Conservation (phyloP, 2,797 vertebrate species). For the Cyclura pinguis region DNA sequence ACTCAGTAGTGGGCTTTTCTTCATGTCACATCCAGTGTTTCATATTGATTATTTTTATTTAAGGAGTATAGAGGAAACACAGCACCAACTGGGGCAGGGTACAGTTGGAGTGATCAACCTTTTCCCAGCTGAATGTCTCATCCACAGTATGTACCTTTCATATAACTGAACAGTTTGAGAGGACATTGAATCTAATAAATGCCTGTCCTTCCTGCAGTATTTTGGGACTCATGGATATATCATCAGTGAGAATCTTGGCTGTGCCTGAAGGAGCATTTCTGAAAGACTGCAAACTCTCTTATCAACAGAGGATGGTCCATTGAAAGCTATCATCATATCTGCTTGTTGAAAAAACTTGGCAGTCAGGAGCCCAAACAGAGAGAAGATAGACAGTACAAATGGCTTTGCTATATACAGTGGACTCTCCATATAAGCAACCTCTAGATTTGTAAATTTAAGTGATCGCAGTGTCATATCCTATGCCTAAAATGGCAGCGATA, state of each 20-base stretch:
- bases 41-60: not conserved
- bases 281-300: constrained; percentile 38
- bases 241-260: constrained; percentile 40
- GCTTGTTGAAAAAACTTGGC: constrained; percentile 37
- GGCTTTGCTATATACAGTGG: not conserved
- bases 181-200: constrained; percentile 16
- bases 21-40: not conserved
- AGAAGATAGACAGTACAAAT: constrained; percentile 16
- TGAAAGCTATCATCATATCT: constrained; percentile 33
- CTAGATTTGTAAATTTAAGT: too few species aligned
- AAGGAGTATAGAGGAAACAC: constrained; percentile 22
- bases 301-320: constrained; percentile 9
- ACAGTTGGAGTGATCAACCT: constrained; percentile 9
- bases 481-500: too few species aligned
- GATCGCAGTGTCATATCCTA: too few species aligned
- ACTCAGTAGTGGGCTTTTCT: not conserved
- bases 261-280: constrained; percentile 28
- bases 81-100: constrained; percentile 36
- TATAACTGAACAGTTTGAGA: not conserved
- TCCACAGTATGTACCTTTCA: not conserved
- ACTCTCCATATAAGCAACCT: too few species aligned
- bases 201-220: constrained; percentile 10
- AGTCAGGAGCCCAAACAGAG: constrained; percentile 11
- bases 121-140: constrained; percentile 12
- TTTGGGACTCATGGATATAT: constrained; percentile 4